Base-by-base conservation (phyloP, 2,113 vertebrate species). In the Prochilodus magdalenae region DNA sequence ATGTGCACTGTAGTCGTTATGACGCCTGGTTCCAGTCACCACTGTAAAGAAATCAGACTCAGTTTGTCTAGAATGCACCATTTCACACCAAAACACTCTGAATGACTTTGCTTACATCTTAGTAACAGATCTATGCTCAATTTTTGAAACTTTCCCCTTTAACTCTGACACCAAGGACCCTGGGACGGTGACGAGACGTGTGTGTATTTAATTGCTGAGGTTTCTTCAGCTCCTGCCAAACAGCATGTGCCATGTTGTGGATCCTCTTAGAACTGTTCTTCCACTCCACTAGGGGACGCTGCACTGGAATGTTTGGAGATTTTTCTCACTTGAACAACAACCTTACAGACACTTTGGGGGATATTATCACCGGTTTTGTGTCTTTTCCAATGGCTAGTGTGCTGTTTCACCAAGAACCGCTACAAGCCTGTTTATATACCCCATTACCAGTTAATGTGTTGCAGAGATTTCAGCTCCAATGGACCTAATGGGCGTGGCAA, bases 201-300 rank as follows among this genome's bases (percentile, higher is more conserved):
- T 77, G 53, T 74, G 36, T 83, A 62, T 77, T 66, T 55, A 76
- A 83, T 26, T 62, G 77, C 80, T 67, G 73, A 26, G 27, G 30
- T 82, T 75, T 67, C 57, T 73, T 88, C 81, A 81, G 83, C 77
- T 49, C 83, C 88, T 90, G 91, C 90, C 90, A 91, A 93, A 90
- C 83, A 87, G 89, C 87, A 86, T 73, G 90, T 91, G 90, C 91
- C 92, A 94, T 89, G 49, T 82, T 84, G 84, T 84, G 63, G 86
- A 80, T 89, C 85, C 14, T 73, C n/a, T 73, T 51, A 69, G 36
- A 86, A 77, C 60, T 80, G 81, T 83, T 81, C 77, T 80, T 83
- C 77, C 81, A 51, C 65, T 83, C 66, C 77, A 77, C 78, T 77
- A 79, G 84, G 33, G 75, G 79, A 66, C 85, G 80, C 84, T 85